Evolutionary conservation across 53 echinoderm and acorn worm species (phyloP).

Genomic region (Apostichopus leukothele): DNA sequence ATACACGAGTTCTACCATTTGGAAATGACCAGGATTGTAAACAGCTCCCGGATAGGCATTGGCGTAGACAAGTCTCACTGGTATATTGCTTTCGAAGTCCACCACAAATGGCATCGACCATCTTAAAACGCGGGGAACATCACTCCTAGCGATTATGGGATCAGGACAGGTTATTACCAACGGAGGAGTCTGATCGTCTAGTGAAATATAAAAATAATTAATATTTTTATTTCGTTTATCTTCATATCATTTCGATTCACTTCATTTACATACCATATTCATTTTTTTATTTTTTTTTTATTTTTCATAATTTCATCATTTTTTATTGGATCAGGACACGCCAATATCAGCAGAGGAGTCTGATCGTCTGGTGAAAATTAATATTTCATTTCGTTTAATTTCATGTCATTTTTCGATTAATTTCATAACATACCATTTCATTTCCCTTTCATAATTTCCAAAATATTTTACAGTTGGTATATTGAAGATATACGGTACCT

Average conservation of each 20-base stretch:
- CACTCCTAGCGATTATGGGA: constrained; percentile 9
- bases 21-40: constrained; percentile 8
- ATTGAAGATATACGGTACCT: background rate
- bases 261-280: no score
- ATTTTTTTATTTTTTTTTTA: no score
- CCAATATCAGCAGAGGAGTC: no score
- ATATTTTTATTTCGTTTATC: no score
- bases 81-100: background rate
- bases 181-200: background rate
- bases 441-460: no score
- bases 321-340: no score
- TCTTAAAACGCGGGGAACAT: background rate
- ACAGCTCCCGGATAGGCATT: constrained; percentile 13
- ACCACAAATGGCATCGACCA: constrained; percentile 1
- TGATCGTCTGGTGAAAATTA: no score
- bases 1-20: background rate
- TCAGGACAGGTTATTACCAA: constrained; percentile 10
- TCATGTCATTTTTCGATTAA: background rate
- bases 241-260: no score
- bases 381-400: background rate
- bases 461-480: no score
- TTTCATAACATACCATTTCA: no score
- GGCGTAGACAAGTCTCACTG: constrained; percentile 9
- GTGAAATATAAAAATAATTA: background rate
- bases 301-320: no score